Evolutionary conservation across 1,140 invertebrate species (phyloP).

Genomic region (Drosophila pandora): DNA sequence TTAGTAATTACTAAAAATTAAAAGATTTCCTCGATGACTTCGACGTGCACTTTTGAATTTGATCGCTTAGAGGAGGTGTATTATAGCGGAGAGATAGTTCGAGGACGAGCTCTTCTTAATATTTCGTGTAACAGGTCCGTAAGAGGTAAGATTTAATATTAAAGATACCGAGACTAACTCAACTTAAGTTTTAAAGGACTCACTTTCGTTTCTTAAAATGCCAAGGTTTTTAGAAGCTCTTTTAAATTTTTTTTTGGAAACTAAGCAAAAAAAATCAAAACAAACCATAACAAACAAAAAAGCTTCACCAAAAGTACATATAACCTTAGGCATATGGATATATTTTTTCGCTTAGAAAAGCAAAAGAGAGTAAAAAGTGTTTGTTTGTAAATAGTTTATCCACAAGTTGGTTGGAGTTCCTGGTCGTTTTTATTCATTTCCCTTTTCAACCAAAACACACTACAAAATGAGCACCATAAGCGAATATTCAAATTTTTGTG

Average conservation of each 20-base stretch:
- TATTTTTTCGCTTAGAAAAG: neutral
- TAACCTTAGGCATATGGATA: neutral
- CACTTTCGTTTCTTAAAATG: neutral
- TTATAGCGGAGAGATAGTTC: neutral
- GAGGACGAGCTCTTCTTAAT: neutral
- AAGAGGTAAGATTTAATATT: neutral
- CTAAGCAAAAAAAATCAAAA: neutral
- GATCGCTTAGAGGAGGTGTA: neutral
- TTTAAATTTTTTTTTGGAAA: neutral
- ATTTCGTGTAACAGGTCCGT: neutral
- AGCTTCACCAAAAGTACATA: neutral
- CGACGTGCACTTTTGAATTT: neutral
- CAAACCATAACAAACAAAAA: too few species aligned
- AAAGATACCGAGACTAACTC: neutral
- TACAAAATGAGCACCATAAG: neutral
- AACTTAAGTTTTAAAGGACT: neutral
- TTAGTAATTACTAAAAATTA: neutral
- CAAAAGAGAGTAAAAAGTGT: conserved; percentile 1
- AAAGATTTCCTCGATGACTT: neutral
- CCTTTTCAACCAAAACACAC: neutral
- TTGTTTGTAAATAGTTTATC: neutral
- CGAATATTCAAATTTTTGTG: neutral
- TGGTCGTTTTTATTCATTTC: neutral
- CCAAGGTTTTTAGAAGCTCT: neutral
- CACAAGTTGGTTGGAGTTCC: neutral